These are phyloP conservation scores for Mercenaria mercenaria DNA, from an alignment of 1,140 invertebrate species.

Conservation along the genomic window DNA sequence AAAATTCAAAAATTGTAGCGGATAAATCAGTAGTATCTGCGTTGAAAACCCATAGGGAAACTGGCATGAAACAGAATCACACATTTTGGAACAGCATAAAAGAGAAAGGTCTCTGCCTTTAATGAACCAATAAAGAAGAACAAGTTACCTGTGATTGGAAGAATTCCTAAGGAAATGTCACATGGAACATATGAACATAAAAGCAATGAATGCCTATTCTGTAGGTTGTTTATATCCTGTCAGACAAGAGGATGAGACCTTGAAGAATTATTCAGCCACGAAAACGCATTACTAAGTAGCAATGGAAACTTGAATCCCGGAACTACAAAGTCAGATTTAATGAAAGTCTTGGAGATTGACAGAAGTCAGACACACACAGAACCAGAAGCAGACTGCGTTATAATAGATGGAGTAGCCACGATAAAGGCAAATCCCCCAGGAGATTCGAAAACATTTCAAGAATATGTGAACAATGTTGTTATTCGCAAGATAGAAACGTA, in stretches of 20 bases:
- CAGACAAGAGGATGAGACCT: conserved; percentile 69
- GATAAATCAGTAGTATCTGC: neutral
- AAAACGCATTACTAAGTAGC: conserved; percentile 72
- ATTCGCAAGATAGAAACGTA: conserved; percentile 41
- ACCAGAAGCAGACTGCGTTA: conserved; percentile 8
- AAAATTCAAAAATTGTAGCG: conserved; percentile 51
- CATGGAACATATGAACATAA: conserved; percentile 38
- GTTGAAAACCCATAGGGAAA: neutral
- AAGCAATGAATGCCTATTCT: conserved; percentile 60
- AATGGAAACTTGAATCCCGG: conserved; percentile 42
- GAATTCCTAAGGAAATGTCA: neutral
- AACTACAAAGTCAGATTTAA: conserved; percentile 66
- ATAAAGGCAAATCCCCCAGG: conserved; percentile 63
- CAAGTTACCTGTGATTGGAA: conserved; percentile 51
- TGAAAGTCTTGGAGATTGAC: conserved; percentile 31
- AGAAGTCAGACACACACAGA: neutral
- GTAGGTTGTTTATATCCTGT: conserved; percentile 64
- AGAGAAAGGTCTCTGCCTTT: neutral
- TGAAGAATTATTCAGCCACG: conserved; percentile 73
- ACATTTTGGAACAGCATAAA: conserved; percentile 20
- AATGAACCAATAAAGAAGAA: conserved; percentile 61
- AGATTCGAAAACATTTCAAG: conserved; percentile 64
- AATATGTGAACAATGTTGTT: conserved; percentile 63
- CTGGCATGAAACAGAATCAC: conserved; percentile 14
- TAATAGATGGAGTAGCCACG: conserved; percentile 66